phyloP scores from a whole-genome alignment of 1,140 invertebrate species.

The Zaprionus kolodkinae region DNA sequence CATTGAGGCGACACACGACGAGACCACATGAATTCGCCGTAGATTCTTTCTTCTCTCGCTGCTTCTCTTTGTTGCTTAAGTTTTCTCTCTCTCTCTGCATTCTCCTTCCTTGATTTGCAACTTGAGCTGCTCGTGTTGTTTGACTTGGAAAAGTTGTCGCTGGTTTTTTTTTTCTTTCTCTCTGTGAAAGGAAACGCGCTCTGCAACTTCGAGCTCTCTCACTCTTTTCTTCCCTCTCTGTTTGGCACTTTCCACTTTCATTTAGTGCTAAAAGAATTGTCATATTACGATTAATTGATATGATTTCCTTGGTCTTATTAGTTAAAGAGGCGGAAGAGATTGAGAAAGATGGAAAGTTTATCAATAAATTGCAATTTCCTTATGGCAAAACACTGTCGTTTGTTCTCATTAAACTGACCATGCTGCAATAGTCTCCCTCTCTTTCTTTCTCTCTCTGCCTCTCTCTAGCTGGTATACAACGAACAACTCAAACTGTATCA shows the following conservation, averaged over 20 bases:
- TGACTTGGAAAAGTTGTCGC: slow-evolving; percentile 26
- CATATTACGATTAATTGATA: slow-evolving; percentile 56
- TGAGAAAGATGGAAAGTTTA: slow-evolving; percentile 23
- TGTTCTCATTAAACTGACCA: slow-evolving; percentile 6
- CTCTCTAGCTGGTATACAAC: slow-evolving; percentile 28
- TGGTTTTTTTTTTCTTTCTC: slow-evolving; percentile 15
- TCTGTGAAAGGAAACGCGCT: slow-evolving; percentile 65
- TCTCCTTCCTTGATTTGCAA: slow-evolving; percentile 2
- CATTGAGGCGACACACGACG: neutral
- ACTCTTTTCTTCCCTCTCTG: neutral
- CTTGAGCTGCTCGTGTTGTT: slow-evolving; percentile 9
- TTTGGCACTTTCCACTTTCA: slow-evolving; percentile 56
- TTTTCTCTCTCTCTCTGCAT: neutral
- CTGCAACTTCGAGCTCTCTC: neutral
- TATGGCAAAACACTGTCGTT: neutral
- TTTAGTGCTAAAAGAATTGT: slow-evolving; percentile 48
- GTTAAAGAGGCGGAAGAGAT: slow-evolving; percentile 13
- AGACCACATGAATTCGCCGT: neutral
- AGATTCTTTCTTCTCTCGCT: neutral
- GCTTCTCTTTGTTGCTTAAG: neutral
- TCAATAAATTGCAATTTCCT: slow-evolving; percentile 24
- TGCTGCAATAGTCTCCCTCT: neutral
- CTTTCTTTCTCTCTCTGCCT: neutral
- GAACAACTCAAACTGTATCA: slow-evolving; percentile 64
- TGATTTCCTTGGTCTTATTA: slow-evolving; percentile 43